Evolutionary conservation across 2,113 vertebrate genomes (phyloP), one percentile per base, ranked within the genome.

Genomic region (Chloropsis cyanopogon): DNA sequence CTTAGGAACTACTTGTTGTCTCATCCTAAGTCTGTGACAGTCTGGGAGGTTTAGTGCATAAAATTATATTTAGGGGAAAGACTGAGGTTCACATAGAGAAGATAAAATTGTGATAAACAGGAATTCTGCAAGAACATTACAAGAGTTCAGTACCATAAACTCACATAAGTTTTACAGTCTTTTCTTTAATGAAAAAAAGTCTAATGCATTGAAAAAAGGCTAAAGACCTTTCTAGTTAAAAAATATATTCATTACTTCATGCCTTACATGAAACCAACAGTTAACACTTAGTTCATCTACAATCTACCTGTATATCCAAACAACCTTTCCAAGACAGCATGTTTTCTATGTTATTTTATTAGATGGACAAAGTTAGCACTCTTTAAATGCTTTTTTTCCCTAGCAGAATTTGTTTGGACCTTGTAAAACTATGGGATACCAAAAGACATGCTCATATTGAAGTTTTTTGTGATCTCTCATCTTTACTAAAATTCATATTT

Each of bases 1-100:
- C 95, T 96, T 94, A 94, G 80, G 87, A 98, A 97, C 96, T 96
- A 86, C 14, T 47, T 68, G 11, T 72, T 93, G 72, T 96, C 87
- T 96, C 82, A 95, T 93, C 81, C 59, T 94, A 88, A 92, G 50
- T 82, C 88, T 91, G 44, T 92, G 76, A 86, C 93, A 93, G 71
- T 86, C 70, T 64, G 82, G 95, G 66, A 96, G 61, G 15, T 76
- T 95, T 95, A 91, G 73, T 88, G 47, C 86, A 86, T 93, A 82
- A 90, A 95, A 73, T 92, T 86, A 82, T 49, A 94, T 93, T 96
- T 96, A 93, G 6, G 35, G 78, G 84, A 96, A 97, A 96, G 56
- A 84, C 26, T 81, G 57, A 37, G 25, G 31, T 93, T 95, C 96
- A 63, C 37, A 26, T 33, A 87, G 57, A 78, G 78, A 89, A 81